Percentiles rank a stretch among this genome's conserved stretches.
These are phyloP conservation scores for Ochropacha duplaris DNA, from an alignment of 2,888 invertebrate genomes.

Conservation along the genomic window DNA sequence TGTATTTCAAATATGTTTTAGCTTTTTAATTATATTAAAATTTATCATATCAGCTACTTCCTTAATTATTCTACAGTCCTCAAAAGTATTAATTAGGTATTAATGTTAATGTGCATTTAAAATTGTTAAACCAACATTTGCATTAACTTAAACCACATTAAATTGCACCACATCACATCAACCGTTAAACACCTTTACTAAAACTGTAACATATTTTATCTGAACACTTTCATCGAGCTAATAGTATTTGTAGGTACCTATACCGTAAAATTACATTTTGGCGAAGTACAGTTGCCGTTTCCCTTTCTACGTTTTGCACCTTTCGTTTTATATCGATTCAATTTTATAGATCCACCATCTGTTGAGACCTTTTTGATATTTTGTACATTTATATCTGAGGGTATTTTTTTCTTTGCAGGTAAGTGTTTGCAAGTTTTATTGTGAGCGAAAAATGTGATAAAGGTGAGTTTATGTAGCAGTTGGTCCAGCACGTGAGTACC, in stretches of 20 bases:
- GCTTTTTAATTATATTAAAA: too few relatives aligned
- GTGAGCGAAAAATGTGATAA: constrained; percentile 34
- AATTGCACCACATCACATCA: background rate
- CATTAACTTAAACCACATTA: background rate
- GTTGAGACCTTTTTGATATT: constrained; percentile 62
- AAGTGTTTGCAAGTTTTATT: constrained; percentile 51
- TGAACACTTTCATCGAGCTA: constrained; percentile 1
- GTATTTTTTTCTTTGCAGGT: constrained; percentile 64
- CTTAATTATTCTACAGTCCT: too few relatives aligned
- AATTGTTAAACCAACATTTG: background rate
- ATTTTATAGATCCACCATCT: constrained; percentile 64
- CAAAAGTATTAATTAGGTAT: too few relatives aligned
- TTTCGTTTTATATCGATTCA: constrained; percentile 58
- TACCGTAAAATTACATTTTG: constrained; percentile 28
- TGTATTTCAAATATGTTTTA: too few relatives aligned
- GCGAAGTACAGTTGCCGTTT: constrained; percentile 59
- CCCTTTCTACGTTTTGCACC: constrained; percentile 66
- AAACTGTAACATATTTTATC: constrained; percentile 2
- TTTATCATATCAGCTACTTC: too few relatives aligned
- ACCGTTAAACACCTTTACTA: constrained; percentile 1
- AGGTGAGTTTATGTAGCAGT: constrained; percentile 29
- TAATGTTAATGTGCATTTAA: too few relatives aligned
- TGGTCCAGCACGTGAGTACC: constrained; percentile 46
- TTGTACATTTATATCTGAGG: constrained; percentile 58
- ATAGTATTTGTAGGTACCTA: background rate